Evolutionary conservation across 1,140 invertebrate species (phyloP).

Genomic region (Bombus affinis): DNA sequence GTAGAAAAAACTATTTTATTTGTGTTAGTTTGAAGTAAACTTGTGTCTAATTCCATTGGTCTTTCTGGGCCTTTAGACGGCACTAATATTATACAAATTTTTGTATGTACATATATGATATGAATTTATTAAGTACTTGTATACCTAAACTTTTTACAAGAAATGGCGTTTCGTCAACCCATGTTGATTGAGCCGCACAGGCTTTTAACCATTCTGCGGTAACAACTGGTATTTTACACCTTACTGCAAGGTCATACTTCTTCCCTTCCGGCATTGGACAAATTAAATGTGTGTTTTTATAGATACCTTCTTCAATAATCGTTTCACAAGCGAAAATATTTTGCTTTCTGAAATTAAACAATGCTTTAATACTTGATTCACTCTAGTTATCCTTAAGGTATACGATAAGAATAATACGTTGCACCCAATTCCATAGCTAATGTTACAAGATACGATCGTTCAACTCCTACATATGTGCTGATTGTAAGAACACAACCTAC

Average conservation of each 20-base stretch:
- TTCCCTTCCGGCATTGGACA: conserved; percentile 88
- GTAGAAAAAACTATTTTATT: conserved; percentile 25
- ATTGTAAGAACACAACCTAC: conserved; percentile 89
- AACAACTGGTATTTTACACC: conserved; percentile 92
- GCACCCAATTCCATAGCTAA: conserved; percentile 89
- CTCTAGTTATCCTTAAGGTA: background rate
- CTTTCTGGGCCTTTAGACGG: conserved; percentile 50
- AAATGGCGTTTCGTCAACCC: conserved; percentile 84
- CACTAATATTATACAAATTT: conserved; percentile 1
- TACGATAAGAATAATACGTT: conserved; percentile 76
- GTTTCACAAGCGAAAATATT: conserved; percentile 85
- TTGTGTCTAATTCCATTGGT: background rate
- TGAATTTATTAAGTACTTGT: background rate
- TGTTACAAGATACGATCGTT: conserved; percentile 88
- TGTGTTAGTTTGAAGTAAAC: background rate
- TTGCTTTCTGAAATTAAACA: conserved; percentile 79
- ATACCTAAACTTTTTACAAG: conserved; percentile 82
- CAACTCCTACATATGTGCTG: conserved; percentile 88
- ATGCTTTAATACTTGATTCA: conserved; percentile 7
- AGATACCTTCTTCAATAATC: conserved; percentile 79
- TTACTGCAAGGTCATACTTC: conserved; percentile 92
- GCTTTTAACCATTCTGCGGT: conserved; percentile 89
- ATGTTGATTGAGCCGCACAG: conserved; percentile 84
- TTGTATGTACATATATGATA: background rate
- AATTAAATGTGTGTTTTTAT: conserved; percentile 88